Percentiles rank a stretch among this genome's conserved stretches.
These are phyloP conservation scores for human DNA, from an alignment of 2,113 vertebrate genomes.

Conservation along the genomic window GRCh38 chrY:1476001-1476500, in stretches of 20 bases:
- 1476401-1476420: no score
- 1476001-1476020: not conserved
- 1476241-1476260: not conserved
- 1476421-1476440: no score
- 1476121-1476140: not conserved
- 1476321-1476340: no score
- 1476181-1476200: not conserved
- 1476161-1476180: no score
- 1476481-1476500: no score
- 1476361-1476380: no score
- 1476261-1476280: not conserved
- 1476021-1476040: not conserved
- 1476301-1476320: fast-evolving
- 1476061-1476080: not conserved
- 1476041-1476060: fast-evolving
- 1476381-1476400: no score
- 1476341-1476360: no score
- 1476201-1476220: not conserved
- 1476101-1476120: not conserved
- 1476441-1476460: fast-evolving
- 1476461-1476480: no score
- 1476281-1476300: fast-evolving
- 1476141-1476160: not conserved
- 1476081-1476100: not conserved
- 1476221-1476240: fast-evolving